Evolutionary conservation across 1,140 invertebrate genomes (phyloP).

Genomic region (Penaeus indicus): DNA sequence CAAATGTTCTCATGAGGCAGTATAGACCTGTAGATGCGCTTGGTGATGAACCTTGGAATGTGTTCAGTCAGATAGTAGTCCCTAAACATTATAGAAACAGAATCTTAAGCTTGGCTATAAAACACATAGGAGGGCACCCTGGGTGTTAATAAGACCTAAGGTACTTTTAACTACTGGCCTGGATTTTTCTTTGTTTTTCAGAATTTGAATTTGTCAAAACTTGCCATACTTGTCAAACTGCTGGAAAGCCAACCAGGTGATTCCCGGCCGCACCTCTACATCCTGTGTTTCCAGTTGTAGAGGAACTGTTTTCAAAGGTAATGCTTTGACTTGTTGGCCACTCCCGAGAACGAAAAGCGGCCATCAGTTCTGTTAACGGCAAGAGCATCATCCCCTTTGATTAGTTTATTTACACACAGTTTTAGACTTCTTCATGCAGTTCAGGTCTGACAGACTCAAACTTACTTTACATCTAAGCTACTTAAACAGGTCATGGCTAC

Average conservation of each 20-base stretch:
- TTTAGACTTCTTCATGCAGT: constrained; percentile 13
- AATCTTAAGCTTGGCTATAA: neutral
- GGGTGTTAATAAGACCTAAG: constrained; percentile 29
- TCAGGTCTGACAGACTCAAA: neutral
- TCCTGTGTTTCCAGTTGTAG: neutral
- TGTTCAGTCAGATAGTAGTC: neutral
- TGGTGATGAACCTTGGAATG: neutral
- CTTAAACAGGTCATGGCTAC: constrained; percentile 14
- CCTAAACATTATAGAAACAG: neutral
- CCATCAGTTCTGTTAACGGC: neutral
- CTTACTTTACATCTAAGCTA: constrained; percentile 34
- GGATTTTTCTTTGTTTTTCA: neutral
- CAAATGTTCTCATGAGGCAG: neutral
- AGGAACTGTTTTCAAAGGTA: constrained; percentile 26
- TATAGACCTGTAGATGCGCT: neutral
- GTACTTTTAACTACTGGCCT: constrained; percentile 34
- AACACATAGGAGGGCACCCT: constrained; percentile 29
- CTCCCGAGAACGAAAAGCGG: constrained; percentile 20
- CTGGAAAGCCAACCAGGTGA: constrained; percentile 33
- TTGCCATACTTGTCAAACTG: constrained; percentile 11
- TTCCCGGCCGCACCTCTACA: constrained; percentile 13
- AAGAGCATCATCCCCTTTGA: neutral
- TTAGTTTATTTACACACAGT: constrained; percentile 20
- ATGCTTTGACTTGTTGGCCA: constrained; percentile 40
- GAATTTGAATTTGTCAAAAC: constrained; percentile 4